Percentiles rank a stretch among this genome's conserved stretches.
These are phyloP conservation scores for Protonibea diacanthus DNA, from an alignment of 2,797 vertebrate species.

Conservation along the genomic window DNA sequence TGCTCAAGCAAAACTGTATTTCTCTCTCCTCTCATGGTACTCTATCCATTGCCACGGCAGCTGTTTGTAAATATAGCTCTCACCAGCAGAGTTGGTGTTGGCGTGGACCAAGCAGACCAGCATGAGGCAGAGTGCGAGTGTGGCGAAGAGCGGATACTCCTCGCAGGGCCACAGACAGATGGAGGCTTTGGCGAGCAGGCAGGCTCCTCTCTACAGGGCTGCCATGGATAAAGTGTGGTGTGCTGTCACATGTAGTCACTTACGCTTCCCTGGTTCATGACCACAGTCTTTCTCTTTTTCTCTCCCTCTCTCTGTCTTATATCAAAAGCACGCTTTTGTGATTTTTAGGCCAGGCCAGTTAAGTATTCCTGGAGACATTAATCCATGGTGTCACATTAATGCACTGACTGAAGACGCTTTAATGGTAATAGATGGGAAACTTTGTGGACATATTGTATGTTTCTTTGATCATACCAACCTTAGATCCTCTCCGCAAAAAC, in stretches of 20 bases:
- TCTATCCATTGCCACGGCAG: conserved; percentile 73
- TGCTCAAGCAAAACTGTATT: conserved; percentile 36
- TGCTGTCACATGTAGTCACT: conserved; percentile 81
- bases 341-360: conserved; percentile 1
- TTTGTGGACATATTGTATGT: background rate
- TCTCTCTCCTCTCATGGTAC: conserved; percentile 43
- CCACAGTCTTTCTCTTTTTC: conserved; percentile 24
- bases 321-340: conserved; percentile 14
- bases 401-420: background rate
- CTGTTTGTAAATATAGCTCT: conserved; percentile 89
- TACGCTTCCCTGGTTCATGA: conserved; percentile 74
- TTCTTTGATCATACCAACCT: background rate
- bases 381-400: conserved; percentile 39
- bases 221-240: conserved; percentile 75
- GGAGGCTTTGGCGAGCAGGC: conserved; percentile 81
- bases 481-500: background rate
- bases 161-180: conserved; percentile 83
- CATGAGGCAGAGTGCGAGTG: conserved; percentile 71
- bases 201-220: conserved; percentile 76
- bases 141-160: conserved; percentile 74
- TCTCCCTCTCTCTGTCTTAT: conserved; percentile 3
- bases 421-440: background rate
- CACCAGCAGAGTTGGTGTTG: conserved; percentile 81
- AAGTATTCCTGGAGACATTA: conserved; percentile 13
- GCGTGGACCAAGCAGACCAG: conserved; percentile 71